Conservation (phyloP, 2,797 vertebrate species). For the Sebastiscus albofasciatus region DNA sequence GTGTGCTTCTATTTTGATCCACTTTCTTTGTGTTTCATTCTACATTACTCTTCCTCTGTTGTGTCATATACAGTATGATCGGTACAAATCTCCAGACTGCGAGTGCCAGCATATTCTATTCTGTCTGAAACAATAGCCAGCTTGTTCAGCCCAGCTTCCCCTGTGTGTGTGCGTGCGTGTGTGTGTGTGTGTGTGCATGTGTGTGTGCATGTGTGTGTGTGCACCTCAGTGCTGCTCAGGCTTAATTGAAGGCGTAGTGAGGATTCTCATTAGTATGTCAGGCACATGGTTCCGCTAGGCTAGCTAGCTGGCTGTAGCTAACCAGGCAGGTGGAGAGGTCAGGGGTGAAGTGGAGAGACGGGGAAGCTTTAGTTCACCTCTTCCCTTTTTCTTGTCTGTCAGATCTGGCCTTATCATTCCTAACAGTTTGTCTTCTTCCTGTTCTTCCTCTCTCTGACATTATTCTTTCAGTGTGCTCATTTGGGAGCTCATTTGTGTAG, state of each 20-base stretch:
- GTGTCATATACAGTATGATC: slow-evolving; percentile 43
- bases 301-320: slow-evolving; percentile 51
- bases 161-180: not conserved
- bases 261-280: slow-evolving; percentile 71
- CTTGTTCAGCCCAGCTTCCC: slow-evolving; percentile 36
- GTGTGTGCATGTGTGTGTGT: not conserved
- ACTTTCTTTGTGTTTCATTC: slow-evolving; percentile 53
- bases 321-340: slow-evolving; percentile 67
- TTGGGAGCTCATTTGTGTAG: slow-evolving; percentile 40
- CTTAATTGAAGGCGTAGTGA: slow-evolving; percentile 65
- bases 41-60: slow-evolving; percentile 43
- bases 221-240: slow-evolving; percentile 5
- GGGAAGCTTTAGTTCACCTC: slow-evolving; percentile 17
- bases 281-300: slow-evolving; percentile 47
- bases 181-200: not conserved
- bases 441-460: not conserved
- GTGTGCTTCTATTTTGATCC: slow-evolving; percentile 58
- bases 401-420: not conserved
- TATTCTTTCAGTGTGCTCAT: not conserved
- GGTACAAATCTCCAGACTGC: slow-evolving; percentile 48
- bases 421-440: not conserved
- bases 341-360: slow-evolving; percentile 50
- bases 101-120: slow-evolving; percentile 48
- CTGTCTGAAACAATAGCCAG: slow-evolving; percentile 51
- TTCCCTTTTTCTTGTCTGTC: slow-evolving; percentile 21